These are phyloP conservation scores for Macaria notata DNA, from an alignment of 2,888 invertebrate species.

Conservation along the genomic window DNA sequence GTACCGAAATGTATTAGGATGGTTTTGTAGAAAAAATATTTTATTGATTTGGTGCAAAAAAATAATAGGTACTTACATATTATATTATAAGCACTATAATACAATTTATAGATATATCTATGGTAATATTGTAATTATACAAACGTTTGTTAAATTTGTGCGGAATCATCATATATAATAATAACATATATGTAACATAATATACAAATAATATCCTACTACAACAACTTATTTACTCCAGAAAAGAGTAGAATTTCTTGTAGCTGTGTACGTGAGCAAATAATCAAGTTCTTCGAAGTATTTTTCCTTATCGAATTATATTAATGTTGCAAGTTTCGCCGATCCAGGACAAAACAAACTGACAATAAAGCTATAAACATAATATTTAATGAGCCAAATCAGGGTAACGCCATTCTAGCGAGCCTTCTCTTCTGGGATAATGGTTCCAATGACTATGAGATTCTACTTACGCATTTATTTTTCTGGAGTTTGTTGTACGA, in stretches of 20 bases:
- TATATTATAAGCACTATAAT: too few species aligned
- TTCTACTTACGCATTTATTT: slow-evolving; percentile 8
- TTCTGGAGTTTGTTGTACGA: background rate
- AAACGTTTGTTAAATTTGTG: too few species aligned
- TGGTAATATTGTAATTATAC: too few species aligned
- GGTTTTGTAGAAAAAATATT: too few species aligned
- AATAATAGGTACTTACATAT: too few species aligned
- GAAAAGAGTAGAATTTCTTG: background rate
- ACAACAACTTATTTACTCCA: background rate
- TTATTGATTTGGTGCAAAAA: too few species aligned
- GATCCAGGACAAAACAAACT: slow-evolving; percentile 37
- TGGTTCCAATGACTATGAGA: slow-evolving; percentile 4
- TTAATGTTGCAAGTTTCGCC: slow-evolving; percentile 29
- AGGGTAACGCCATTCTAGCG: slow-evolving; percentile 15
- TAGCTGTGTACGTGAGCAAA: background rate
- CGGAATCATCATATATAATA: too few species aligned
- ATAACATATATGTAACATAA: too few species aligned
- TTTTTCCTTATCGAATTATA: slow-evolving; percentile 25
- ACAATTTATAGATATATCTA: too few species aligned
- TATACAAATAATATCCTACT: too few species aligned
- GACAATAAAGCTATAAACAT: slow-evolving; percentile 33
- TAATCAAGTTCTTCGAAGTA: slow-evolving; percentile 21
- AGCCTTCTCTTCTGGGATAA: slow-evolving; percentile 15
- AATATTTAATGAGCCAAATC: slow-evolving; percentile 32
- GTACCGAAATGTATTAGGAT: too few species aligned